Percentiles rank a stretch among this genome's conserved stretches.
phyloP scores from a whole-genome alignment of 2,888 invertebrate species.

The Dynastes maya region DNA sequence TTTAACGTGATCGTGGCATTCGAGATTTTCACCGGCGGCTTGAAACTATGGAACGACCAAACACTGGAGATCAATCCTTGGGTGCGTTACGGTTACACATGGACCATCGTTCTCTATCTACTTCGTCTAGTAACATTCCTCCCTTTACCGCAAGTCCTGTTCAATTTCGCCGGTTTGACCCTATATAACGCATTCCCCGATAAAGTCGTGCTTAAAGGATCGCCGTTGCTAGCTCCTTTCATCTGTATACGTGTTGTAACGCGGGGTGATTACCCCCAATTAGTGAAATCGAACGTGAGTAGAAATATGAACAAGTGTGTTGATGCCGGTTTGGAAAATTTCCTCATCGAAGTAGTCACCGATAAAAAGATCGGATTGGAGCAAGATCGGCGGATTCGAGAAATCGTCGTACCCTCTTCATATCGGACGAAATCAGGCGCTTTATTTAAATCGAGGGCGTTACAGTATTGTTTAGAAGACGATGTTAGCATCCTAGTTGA shows the following conservation, averaged over 20 bases:
- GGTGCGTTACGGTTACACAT: conserved; percentile 84
- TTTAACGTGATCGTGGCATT: conserved; percentile 83
- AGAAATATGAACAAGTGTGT: conserved; percentile 90
- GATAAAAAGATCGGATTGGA: conserved; percentile 87
- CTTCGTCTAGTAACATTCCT: conserved; percentile 87
- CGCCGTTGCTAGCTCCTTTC: conserved; percentile 93
- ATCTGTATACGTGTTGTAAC: conserved; percentile 96
- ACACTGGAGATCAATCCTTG: conserved; percentile 83
- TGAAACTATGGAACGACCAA: conserved; percentile 71
- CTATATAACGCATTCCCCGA: conserved; percentile 96
- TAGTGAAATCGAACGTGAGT: conserved; percentile 89
- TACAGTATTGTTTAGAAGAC: conserved; percentile 96
- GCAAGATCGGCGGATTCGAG: conserved; percentile 86
- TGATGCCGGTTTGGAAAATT: conserved; percentile 94
- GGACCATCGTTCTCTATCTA: conserved; percentile 83
- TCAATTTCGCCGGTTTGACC: conserved; percentile 89
- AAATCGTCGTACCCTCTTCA: conserved; percentile 89
- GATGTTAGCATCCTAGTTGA: conserved; percentile 88
- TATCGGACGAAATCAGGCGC: conserved; percentile 94
- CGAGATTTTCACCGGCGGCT: conserved; percentile 74
- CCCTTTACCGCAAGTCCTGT: conserved; percentile 90
- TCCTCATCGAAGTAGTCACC: conserved; percentile 96
- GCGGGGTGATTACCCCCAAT: conserved; percentile 92
- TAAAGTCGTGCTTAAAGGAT: conserved; percentile 85
- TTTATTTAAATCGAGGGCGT: conserved; percentile 93